phyloP scores from a whole-genome alignment of 2,113 vertebrate species.

The Salvator merianae region DNA sequence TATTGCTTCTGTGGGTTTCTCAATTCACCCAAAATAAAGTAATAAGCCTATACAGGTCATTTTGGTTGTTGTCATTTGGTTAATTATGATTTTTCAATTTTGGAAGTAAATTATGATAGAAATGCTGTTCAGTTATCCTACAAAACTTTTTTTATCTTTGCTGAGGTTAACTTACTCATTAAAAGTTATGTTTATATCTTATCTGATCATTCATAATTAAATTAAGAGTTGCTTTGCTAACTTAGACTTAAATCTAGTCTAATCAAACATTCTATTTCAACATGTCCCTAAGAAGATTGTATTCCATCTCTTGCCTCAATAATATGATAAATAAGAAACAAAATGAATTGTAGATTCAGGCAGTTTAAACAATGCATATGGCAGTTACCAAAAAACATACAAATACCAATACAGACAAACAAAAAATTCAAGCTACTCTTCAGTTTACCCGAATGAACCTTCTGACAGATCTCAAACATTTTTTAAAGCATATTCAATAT shows the following conservation, averaged over 20 bases:
- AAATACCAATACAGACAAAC: too few relatives aligned
- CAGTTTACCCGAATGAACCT: constrained; percentile 22
- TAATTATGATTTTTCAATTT: neutral
- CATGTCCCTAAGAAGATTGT: neutral
- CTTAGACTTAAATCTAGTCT: neutral
- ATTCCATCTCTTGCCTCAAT: neutral
- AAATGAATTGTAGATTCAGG: constrained; percentile 1
- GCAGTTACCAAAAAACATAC: neutral
- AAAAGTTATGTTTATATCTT: neutral
- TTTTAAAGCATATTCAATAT: constrained; percentile 80
- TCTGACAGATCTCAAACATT: constrained; percentile 57
- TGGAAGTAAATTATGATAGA: neutral
- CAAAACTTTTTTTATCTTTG: neutral
- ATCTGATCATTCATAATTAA: neutral
- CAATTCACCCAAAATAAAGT: neutral
- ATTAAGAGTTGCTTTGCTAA: neutral
- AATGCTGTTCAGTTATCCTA: neutral
- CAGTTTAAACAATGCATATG: constrained; percentile 6
- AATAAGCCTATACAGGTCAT: too few relatives aligned
- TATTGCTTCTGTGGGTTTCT: neutral
- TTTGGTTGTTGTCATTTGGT: too few relatives aligned
- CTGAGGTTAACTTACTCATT: neutral
- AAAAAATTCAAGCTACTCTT: constrained; percentile 30
- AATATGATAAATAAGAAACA: neutral
- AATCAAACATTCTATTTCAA: neutral